Evolutionary conservation across 2,888 invertebrate genomes (phyloP).

Genomic region (Amblyteles armatorius): DNA sequence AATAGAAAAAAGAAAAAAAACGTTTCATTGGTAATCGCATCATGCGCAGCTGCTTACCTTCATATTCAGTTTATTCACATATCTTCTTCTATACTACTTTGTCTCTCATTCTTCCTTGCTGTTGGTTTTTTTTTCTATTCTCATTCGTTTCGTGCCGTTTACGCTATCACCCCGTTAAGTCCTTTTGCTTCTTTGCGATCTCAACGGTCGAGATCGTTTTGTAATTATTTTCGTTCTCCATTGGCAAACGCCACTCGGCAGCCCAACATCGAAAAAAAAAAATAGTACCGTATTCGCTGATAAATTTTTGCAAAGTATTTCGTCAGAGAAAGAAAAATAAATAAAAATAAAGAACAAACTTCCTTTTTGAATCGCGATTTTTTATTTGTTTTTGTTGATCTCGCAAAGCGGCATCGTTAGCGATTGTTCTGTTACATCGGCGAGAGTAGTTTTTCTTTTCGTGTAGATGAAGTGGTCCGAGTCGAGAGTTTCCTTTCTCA

Average conservation of each 20-base stretch:
- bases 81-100: slow-evolving; percentile 43
- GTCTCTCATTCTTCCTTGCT: slow-evolving; percentile 80
- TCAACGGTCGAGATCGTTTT: slow-evolving; percentile 42
- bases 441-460: slow-evolving; percentile 4
- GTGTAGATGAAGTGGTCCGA: slow-evolving; percentile 25
- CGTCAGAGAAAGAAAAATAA: slow-evolving; percentile 5
- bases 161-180: slow-evolving; percentile 63
- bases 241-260: slow-evolving; percentile 13
- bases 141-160: slow-evolving; percentile 66
- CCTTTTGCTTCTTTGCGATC: slow-evolving; percentile 36
- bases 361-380: slow-evolving; percentile 11
- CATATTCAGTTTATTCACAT: slow-evolving; percentile 58
- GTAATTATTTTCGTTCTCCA: slow-evolving; percentile 59
- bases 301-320: slow-evolving; percentile 40
- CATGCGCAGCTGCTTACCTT: slow-evolving; percentile 54
- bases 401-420: slow-evolving; percentile 23
- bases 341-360: background rate
- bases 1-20: slow-evolving; percentile 27
- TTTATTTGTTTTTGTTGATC: slow-evolving; percentile 39
- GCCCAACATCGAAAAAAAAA: background rate
- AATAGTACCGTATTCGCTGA: slow-evolving; percentile 20
- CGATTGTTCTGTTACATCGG: slow-evolving; percentile 15
- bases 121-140: slow-evolving; percentile 32
- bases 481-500: slow-evolving; percentile 38
- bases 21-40: slow-evolving; percentile 45